Evolutionary conservation across 1,140 invertebrate genomes (phyloP).

Genomic region (Sweltsa coloradensis): DNA sequence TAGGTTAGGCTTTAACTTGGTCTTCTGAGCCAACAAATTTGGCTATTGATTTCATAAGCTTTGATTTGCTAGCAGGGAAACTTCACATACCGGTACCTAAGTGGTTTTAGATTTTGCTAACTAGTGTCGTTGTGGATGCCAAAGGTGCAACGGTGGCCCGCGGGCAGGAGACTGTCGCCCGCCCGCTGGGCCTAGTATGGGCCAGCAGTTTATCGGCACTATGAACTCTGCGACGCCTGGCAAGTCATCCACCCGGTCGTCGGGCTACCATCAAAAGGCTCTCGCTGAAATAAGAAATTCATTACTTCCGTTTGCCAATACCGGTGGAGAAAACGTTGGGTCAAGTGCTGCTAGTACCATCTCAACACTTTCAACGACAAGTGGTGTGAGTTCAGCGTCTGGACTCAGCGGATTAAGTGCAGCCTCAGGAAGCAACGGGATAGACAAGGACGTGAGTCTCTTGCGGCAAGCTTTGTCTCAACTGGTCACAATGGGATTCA

Average conservation of each 20-base stretch:
- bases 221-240: constrained; percentile 54
- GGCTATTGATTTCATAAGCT: not conserved
- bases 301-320: constrained; percentile 70
- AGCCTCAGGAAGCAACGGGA: constrained; percentile 36
- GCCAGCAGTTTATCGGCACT: constrained; percentile 37
- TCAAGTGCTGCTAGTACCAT: constrained; percentile 65
- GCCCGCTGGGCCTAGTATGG: constrained; percentile 45
- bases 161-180: constrained; percentile 15
- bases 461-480: constrained; percentile 44
- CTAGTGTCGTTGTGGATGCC: constrained; percentile 8
- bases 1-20: not conserved
- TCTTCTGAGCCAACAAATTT: constrained; percentile 1
- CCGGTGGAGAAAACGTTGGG: constrained; percentile 45
- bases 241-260: constrained; percentile 58
- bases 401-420: constrained; percentile 44
- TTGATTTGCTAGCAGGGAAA: not conserved
- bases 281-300: constrained; percentile 78
- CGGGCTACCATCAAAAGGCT: constrained; percentile 77
- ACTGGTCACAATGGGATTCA: constrained; percentile 47
- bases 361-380: constrained; percentile 49
- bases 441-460: constrained; percentile 31
- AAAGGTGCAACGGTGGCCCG: constrained; percentile 13
- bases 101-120: not conserved
- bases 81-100: not conserved
- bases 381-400: constrained; percentile 47